Base-by-base conservation (phyloP, 2,888 invertebrate genomes). In the Xanthorhoe designata region DNA sequence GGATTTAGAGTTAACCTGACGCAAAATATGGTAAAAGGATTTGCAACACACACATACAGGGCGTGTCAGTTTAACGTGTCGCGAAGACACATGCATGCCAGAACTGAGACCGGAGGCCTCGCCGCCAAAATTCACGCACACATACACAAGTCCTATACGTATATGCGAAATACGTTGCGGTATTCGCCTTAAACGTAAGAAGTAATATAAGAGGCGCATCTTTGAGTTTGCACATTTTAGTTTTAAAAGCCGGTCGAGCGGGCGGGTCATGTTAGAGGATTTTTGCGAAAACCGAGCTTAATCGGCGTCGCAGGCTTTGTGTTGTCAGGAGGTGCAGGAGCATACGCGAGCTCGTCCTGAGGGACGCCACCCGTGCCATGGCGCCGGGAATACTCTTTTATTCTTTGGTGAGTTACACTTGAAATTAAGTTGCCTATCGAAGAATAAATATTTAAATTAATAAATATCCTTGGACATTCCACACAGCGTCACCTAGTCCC, bases 141-240 rank as follows among this genome's bases (percentile, higher is more conserved):
- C 89, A 84, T 73, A 69, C 75, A 69, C 69, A 24, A 75, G 66
- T 71, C 61, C 70, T 79, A 83, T 78, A 79, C 80, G 74, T 85
- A 89, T 89, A 90, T 88, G 91, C 89, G 88, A 90, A 93, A 92
- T 89, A 90, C 86, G 87, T 91, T 92, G 91, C 90, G 91, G 91
- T 92, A 89, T 90, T 84, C 87, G 86, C 81, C 84, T 87, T 89
- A 89, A 91, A 90, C 89, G 87, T 91, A 92, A 91, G 92, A 92
- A 89, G 85, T 93, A 88, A 92, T 92, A 93, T 93, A 93, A 92
- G 92, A 92, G 87, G 89, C 91, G 88, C 92, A 92, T 93, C 92
- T 92, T 92, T 81, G 88, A 86, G 84, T 93, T 92, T 92, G 91
- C 91, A 92, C 92, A 92, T 86, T 89, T 93, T 90, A 92, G 92